Conservation (phyloP, 92 coral and sea anemone genomes). For the Porites rus region DNA sequence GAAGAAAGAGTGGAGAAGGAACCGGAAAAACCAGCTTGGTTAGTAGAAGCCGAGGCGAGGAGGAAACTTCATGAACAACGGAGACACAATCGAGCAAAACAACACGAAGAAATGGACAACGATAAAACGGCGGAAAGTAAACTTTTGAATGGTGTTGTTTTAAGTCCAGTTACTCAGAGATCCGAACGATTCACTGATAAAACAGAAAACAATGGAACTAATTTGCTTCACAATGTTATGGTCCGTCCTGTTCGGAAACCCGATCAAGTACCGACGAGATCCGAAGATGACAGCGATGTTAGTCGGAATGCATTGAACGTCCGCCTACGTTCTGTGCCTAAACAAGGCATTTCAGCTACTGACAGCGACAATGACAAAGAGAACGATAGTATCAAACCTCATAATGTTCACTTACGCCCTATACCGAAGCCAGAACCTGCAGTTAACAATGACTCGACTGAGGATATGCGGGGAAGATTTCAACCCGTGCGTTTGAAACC, state of each 20-base stretch:
- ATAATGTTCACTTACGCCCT: conserved; percentile 2
- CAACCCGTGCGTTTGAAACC: conserved; percentile 42
- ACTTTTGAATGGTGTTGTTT: conserved; percentile 17
- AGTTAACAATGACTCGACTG: conserved; percentile 7
- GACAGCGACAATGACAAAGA: background rate
- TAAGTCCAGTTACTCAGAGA: conserved; percentile 36
- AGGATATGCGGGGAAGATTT: conserved; percentile 11
- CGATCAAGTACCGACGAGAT: conserved; percentile 9
- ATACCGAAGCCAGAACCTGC: background rate
- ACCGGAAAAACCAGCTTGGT: conserved; percentile 95
- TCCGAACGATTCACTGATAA: conserved; percentile 16
- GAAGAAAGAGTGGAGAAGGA: conserved; percentile 87
- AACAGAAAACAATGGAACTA: background rate
- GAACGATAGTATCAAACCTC: background rate
- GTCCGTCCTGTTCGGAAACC: conserved; percentile 27
- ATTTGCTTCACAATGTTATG: conserved; percentile 8
- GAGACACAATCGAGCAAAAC: conserved; percentile 64
- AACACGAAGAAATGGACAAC: conserved; percentile 26
- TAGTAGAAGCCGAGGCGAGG: conserved; percentile 91
- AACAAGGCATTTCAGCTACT: background rate
- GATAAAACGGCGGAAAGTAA: background rate
- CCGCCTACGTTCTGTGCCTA: conserved; percentile 37
- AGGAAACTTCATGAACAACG: conserved; percentile 85
- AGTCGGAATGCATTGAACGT: conserved; percentile 7
- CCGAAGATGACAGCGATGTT: conserved; percentile 19